Evolutionary conservation across 2,797 vertebrate genomes (phyloP), one percentile per base, ranked within the genome.

Genomic region (Chelonia mydas): DNA sequence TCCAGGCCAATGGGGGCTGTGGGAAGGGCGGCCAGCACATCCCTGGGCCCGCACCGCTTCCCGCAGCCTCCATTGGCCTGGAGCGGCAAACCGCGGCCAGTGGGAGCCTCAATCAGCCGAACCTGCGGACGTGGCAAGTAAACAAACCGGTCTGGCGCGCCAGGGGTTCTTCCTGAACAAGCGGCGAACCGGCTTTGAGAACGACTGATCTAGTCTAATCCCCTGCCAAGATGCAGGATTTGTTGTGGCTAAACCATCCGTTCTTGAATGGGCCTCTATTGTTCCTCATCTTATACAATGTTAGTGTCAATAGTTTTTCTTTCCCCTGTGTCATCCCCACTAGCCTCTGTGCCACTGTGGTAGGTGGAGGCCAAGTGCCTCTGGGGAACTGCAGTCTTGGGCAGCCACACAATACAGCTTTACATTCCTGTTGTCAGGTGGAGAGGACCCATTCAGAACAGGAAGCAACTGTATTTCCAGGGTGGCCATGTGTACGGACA

Each of bases 311-410:
- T 25, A 33, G 4, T 87, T 92, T 82, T 84, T 79, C 7, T 19
- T 47, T 81, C 33, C 33, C 88, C 93, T 72, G 53, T 33, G 86
- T 91, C 81, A 94, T 17, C 8, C 72, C 88, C 74, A 50, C 83
- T 94, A 87, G 11, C 25, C 23, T 76, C 41, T 25, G 41, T 76
- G 41, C 6, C 41, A 27, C 11, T 76, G 25, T 86, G 55, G 31
- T 74, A 61, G n/a, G 65, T 92, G 41, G 12, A 87, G 31, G n/a
- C 37, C 0, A 0, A 1, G 0, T 83, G 45, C 0, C 81, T 93
- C 89, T 89, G 83, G 33, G 50, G 37, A 1, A 47, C 53, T 50
- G 25, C 59, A 84, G 59, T 61, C 23, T 0, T 86, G 47, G 12
- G 37, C 41, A 41, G 23, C 72, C 41, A 45, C 11, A 27, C 41